Evolutionary conservation across 2,888 invertebrate genomes (phyloP).

Genomic region (Ophion obscuratus): DNA sequence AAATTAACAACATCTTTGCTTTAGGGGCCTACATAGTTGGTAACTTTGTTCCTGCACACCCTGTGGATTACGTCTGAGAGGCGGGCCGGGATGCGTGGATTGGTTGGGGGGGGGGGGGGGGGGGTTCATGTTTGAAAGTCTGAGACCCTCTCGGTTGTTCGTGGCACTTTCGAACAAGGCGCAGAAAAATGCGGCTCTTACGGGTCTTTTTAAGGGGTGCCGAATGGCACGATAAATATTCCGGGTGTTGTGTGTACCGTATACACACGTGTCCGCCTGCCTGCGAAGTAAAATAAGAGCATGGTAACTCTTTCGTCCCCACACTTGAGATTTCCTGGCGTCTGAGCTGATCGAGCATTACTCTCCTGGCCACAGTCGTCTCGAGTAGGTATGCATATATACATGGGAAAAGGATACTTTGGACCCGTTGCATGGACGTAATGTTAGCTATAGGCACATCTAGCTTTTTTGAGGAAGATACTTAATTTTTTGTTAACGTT

Average conservation of each 20-base stretch:
- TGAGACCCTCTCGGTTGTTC: conserved; percentile 60
- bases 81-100: conserved; percentile 21
- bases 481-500: neutral
- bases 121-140: conserved; percentile 51
- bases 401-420: neutral
- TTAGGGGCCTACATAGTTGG: neutral
- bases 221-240: conserved; percentile 79
- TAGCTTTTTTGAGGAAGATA: neutral
- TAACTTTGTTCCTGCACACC: neutral
- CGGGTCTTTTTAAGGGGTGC: conserved; percentile 72
- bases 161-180: conserved; percentile 69
- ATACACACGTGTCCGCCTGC: neutral
- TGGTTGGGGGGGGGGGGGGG: neutral
- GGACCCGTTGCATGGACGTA: neutral
- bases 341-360: conserved; percentile 53
- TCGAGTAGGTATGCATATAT: conserved; percentile 13
- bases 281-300: conserved; percentile 36
- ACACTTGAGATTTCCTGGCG: conserved; percentile 42
- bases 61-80: neutral
- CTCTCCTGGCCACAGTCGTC: conserved; percentile 22
- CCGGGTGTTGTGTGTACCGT: conserved; percentile 53
- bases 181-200: conserved; percentile 75
- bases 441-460: neutral
- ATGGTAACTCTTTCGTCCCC: conserved; percentile 15
- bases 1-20: neutral